A percentile compares a stretch with the other conserved stretches of the same genome.
Evolutionary conservation across 2,797 vertebrate species (phyloP).

Genomic region (Centropyge bicolor): DNA sequence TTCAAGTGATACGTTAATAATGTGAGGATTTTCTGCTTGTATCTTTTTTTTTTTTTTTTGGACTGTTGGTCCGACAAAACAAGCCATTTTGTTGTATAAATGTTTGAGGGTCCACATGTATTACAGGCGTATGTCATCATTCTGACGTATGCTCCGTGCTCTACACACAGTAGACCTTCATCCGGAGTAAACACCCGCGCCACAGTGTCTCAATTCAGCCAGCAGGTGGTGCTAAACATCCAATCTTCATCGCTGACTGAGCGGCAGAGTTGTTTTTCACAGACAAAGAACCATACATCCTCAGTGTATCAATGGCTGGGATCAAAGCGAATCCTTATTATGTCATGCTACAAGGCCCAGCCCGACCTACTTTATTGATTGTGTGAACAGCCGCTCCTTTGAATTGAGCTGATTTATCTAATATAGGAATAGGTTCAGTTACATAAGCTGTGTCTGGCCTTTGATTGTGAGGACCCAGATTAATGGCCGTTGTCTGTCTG

Average conservation of each 20-base stretch:
- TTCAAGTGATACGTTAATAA: too few species aligned
- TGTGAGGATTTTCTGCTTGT: not conserved
- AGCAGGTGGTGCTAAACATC: slow-evolving; percentile 69
- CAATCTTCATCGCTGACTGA: not conserved
- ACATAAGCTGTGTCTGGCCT: slow-evolving; percentile 29
- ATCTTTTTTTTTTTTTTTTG: not conserved
- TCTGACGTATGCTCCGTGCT: not conserved
- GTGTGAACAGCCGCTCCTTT: slow-evolving; percentile 9
- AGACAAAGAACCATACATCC: slow-evolving; percentile 71
- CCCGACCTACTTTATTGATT: slow-evolving; percentile 36
- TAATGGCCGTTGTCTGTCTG: slow-evolving; percentile 2
- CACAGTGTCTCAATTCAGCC: slow-evolving; percentile 25
- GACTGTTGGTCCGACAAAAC: not conserved
- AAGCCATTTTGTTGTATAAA: not conserved
- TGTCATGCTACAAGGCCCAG: slow-evolving; percentile 23
- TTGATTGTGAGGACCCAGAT: slow-evolving; percentile 9
- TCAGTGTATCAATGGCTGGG: slow-evolving; percentile 25
- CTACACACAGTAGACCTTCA: not conserved
- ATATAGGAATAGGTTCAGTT: slow-evolving; percentile 24
- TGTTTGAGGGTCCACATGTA: not conserved
- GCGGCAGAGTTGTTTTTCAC: slow-evolving; percentile 31
- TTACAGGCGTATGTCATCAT: not conserved
- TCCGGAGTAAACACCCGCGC: too few species aligned
- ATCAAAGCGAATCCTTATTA: slow-evolving; percentile 43
- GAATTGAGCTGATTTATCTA: slow-evolving; percentile 17